phyloP scores from a whole-genome alignment of 2,888 invertebrate genomes.

The Prenolepis imparis region DNA sequence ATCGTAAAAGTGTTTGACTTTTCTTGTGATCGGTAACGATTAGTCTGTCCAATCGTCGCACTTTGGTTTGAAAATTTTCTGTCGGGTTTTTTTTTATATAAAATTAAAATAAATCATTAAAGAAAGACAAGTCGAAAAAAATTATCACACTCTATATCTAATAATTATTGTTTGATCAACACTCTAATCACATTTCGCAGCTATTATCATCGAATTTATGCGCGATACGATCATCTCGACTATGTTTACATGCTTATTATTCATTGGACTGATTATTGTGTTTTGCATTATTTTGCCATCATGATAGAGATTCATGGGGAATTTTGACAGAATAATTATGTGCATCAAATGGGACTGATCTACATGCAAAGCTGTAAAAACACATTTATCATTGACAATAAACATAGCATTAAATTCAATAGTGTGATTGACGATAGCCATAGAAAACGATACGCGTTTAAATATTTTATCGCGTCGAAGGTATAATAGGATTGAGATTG shows the following conservation, averaged over 20 bases:
- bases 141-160: background rate
- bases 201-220: conserved; percentile 7
- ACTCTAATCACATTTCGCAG: background rate
- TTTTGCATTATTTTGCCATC: conserved; percentile 37
- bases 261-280: conserved; percentile 32
- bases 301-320: background rate
- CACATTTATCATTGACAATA: background rate
- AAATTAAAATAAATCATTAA: background rate
- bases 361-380: background rate
- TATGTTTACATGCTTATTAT: conserved; percentile 24
- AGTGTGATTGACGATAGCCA: background rate
- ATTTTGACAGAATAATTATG: conserved; percentile 31
- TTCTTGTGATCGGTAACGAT: conserved; percentile 39
- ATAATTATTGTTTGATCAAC: background rate
- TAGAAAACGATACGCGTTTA: conserved; percentile 11
- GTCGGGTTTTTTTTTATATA: background rate
- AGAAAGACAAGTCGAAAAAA: background rate
- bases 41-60: conserved; percentile 14
- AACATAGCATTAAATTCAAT: conserved; percentile 9
- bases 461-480: conserved; percentile 4
- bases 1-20: conserved; percentile 49
- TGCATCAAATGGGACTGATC: conserved; percentile 2
- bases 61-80: background rate
- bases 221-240: background rate
- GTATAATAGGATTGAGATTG: background rate